Base-by-base conservation (phyloP, 2,797 vertebrate genomes). In the Myotis vivesi region DNA sequence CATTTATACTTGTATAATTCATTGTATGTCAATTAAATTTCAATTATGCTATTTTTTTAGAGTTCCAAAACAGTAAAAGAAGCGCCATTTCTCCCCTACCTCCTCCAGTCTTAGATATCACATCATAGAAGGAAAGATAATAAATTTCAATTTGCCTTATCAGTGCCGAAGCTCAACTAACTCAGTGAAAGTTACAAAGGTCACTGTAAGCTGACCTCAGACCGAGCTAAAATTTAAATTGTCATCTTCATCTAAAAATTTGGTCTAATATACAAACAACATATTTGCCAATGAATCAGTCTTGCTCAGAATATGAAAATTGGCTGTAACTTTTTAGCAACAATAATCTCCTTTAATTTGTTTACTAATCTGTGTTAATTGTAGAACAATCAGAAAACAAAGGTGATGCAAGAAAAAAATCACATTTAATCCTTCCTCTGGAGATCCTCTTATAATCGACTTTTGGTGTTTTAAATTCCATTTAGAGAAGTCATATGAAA, bases 211-310 rank as follows among this genome's bases (percentile, higher is more conserved):
- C 13, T 89, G 62, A 66, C 25, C 71, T 94, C 68, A 84, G 76
- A 82, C 87, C 62, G 84, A 92, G 96, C 86, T 7, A 89, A 30
- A 93, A 91, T 94, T 95, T 94, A 91, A 91, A 89, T 84, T 59
- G 41, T 44, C 41, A 94, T 69, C 46, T 97, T 92, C 77, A 82
- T 87, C 75, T 93, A 73, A 94, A 94, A 89, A n/a, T 1, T 36
- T 73, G 13, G 16, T 89, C 33, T 91, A 81, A 92, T 87, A 64
- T 89, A 30, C 10, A 68, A 69, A 91, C 28, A 62, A 73, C 3
- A 22, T 95, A 68, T 87, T 77, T 84, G 2, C 57, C 55, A 91
- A 64, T 87, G 68, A 94, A 53, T 79, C 33, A 36, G 28, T 46
- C 41, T 38, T 84, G n/a, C 53, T 83, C 12, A 91, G 22, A 95